Evolutionary conservation across 2,797 vertebrate genomes (phyloP).

Genomic region (Choloepus didactylus): DNA sequence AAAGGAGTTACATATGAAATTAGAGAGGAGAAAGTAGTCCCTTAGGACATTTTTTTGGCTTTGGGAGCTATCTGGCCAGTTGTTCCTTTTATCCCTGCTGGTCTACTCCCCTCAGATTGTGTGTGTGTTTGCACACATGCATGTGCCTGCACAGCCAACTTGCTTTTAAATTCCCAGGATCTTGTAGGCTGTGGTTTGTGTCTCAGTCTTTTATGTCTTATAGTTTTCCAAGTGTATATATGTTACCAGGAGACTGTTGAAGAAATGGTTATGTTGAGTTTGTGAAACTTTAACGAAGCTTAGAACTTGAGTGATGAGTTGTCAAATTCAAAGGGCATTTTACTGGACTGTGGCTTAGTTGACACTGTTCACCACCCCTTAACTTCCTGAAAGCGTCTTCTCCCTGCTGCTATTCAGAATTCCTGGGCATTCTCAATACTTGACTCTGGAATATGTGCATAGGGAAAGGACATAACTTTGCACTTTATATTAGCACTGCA

Average conservation of each 20-base stretch:
- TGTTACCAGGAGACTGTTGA: neutral
- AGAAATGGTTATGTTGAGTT: neutral
- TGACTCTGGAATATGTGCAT: too few species aligned
- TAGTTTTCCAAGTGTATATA: neutral
- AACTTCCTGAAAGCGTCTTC: neutral
- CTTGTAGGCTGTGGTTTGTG: neutral
- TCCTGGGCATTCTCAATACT: too few species aligned
- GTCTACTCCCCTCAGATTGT: too few species aligned
- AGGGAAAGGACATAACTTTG: too few species aligned
- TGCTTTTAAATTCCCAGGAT: neutral
- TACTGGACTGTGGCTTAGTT: neutral
- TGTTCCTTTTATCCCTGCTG: neutral
- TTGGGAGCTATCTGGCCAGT: neutral
- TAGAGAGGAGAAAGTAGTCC: neutral
- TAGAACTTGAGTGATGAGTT: neutral
- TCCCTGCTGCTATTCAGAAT: too few species aligned
- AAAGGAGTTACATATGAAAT: conserved; percentile 1
- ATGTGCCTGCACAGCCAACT: neutral
- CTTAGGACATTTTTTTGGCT: neutral
- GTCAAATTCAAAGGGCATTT: neutral
- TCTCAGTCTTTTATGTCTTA: neutral
- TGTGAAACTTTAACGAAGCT: neutral
- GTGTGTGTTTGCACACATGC: neutral
- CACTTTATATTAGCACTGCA: too few species aligned
- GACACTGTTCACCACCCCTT: neutral